phyloP scores from a whole-genome alignment of 1,140 invertebrate species.

The Asbolus verrucosus region DNA sequence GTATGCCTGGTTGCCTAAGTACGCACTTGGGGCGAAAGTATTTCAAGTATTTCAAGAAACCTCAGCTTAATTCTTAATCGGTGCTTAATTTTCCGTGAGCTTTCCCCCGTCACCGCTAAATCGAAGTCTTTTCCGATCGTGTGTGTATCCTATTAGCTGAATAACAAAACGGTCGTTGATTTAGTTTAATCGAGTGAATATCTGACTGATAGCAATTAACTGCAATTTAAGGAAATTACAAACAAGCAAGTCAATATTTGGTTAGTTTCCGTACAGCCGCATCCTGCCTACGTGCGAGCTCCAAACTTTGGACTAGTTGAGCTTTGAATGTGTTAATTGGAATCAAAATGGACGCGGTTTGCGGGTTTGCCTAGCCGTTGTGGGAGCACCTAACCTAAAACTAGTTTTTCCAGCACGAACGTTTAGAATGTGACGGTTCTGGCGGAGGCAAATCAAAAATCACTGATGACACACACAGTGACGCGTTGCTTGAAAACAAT shows the following conservation, averaged over 20 bases:
- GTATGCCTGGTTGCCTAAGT: too few relatives aligned
- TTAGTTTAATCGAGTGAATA: conserved; percentile 24
- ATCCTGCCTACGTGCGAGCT: background rate
- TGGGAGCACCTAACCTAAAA: background rate
- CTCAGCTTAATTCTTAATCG: background rate
- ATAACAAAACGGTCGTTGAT: conserved; percentile 7
- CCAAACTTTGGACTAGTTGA: background rate
- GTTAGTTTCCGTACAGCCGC: conserved; percentile 3
- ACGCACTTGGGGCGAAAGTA: too few relatives aligned
- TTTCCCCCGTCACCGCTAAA: too few relatives aligned
- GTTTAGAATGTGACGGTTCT: background rate
- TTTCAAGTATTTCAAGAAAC: too few relatives aligned
- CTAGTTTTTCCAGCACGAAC: background rate
- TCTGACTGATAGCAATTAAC: conserved; percentile 31
- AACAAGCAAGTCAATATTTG: conserved; percentile 18
- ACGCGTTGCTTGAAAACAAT: conserved; percentile 31
- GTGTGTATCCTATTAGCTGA: background rate
- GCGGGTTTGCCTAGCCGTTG: conserved; percentile 4
- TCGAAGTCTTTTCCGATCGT: conserved; percentile 11
- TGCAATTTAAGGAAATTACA: conserved; percentile 34
- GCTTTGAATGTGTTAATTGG: conserved; percentile 9
- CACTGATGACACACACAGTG: conserved; percentile 13
- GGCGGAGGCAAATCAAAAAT: conserved; percentile 1
- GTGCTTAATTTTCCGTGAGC: background rate
- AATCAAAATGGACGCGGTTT: conserved; percentile 5